Conservation (phyloP, 1,140 invertebrate species). For the Apis laboriosa region DNA sequence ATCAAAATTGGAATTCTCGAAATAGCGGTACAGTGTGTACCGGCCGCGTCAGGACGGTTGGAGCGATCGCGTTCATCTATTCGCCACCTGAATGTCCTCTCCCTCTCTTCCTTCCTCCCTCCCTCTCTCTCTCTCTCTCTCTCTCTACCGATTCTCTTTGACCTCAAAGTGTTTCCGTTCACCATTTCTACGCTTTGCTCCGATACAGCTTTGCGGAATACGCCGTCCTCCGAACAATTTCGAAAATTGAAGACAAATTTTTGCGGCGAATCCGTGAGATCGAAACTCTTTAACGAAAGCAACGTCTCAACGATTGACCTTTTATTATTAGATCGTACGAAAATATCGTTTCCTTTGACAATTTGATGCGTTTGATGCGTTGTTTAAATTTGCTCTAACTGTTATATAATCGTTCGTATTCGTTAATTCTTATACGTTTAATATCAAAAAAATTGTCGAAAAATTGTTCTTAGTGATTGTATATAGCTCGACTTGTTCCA, state of each 20-base stretch:
- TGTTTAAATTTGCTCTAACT: no score
- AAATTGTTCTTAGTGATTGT: no score
- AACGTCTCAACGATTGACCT: not conserved
- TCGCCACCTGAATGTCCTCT: not conserved
- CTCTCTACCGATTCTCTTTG: slow-evolving; percentile 31
- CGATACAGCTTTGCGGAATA: not conserved
- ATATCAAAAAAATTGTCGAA: no score
- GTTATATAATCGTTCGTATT: no score
- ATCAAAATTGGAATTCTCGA: slow-evolving; percentile 52
- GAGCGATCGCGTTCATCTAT: slow-evolving; percentile 34
- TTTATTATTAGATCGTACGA: no score
- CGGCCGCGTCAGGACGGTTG: not conserved
- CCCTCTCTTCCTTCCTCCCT: no score
- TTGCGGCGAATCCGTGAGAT: slow-evolving; percentile 23
- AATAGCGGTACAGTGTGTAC: slow-evolving; percentile 25
- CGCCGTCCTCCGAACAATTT: slow-evolving; percentile 41
- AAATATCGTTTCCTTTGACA: no score
- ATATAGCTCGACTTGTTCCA: no score
- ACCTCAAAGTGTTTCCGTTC: slow-evolving; percentile 44
- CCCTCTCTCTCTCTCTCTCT: no score
- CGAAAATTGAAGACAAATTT: slow-evolving; percentile 54
- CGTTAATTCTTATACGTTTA: no score
- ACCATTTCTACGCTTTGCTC: not conserved
- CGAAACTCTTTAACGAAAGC: not conserved
- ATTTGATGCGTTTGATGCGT: no score